A percentile compares a stretch with the other conserved stretches of the same genome.
Evolutionary conservation across 2,113 vertebrate genomes (phyloP).

Genomic region (Macrotis lagotis): DNA sequence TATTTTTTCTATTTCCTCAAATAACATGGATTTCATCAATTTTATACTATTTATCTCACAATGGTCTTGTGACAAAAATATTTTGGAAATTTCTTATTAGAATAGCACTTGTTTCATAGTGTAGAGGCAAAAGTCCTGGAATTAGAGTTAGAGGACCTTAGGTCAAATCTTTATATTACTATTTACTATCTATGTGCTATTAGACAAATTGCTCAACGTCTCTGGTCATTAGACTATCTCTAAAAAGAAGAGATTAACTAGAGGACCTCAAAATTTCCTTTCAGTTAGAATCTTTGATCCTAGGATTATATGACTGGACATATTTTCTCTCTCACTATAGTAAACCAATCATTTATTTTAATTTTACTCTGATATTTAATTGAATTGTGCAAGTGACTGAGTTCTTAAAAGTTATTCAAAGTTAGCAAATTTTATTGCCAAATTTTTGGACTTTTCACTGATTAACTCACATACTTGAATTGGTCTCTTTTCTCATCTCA

Average conservation of each 20-base stretch:
- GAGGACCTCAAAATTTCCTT: not conserved
- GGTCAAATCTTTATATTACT: not conserved
- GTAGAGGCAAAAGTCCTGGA: not conserved
- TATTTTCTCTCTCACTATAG: not conserved
- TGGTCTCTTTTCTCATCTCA: not conserved
- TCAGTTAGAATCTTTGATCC: not conserved
- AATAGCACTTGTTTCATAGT: not conserved
- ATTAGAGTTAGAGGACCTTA: not conserved
- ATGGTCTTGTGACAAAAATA: not conserved
- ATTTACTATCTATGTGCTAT: not conserved
- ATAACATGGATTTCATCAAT: not conserved
- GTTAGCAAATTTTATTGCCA: not conserved
- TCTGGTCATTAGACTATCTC: not conserved
- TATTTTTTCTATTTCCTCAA: not conserved
- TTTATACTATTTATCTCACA: not conserved
- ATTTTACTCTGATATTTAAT: not conserved
- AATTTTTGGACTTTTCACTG: not conserved
- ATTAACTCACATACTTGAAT: not conserved
- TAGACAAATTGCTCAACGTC: not conserved
- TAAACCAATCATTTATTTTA: not conserved
- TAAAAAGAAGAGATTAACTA: not conserved
- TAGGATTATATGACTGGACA: not conserved
- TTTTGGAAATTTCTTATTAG: not conserved
- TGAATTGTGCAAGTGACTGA: not conserved
- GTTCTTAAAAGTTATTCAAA: not conserved